These are phyloP conservation scores for Silvanus unidentatus DNA, from an alignment of 2,888 invertebrate species.

Conservation along the genomic window DNA sequence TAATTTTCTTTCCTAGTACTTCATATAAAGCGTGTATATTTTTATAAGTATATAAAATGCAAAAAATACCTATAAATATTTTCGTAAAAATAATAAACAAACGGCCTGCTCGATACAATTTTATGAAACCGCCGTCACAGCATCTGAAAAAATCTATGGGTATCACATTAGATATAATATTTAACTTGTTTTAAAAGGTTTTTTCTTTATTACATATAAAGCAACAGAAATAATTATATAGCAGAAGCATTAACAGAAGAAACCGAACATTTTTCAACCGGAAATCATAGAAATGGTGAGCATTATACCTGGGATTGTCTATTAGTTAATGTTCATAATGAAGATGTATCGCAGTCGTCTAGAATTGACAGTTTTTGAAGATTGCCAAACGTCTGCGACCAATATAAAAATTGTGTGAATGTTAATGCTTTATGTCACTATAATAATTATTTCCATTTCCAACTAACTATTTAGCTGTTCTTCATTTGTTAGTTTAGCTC, in stretches of 20 bases:
- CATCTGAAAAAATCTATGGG: conserved; percentile 27
- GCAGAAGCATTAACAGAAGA: conserved; percentile 27
- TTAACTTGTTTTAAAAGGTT: conserved; percentile 23
- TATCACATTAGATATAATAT: conserved; percentile 42
- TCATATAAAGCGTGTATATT: conserved; percentile 17
- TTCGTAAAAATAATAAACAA: conserved; percentile 13
- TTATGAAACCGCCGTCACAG: conserved; percentile 15
- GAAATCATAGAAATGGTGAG: too few species aligned
- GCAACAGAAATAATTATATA: conserved; percentile 40
- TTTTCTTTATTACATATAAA: conserved; percentile 36
- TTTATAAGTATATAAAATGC: conserved; percentile 15
- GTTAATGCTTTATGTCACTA: too few species aligned
- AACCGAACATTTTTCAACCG: too few species aligned
- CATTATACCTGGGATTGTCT: background rate
- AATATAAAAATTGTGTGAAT: too few species aligned
- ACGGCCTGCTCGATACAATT: conserved; percentile 14
- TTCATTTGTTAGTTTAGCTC: too few species aligned
- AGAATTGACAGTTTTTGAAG: too few species aligned
- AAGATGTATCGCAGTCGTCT: too few species aligned
- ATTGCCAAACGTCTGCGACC: too few species aligned
- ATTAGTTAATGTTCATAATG: too few species aligned
- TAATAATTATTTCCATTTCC: too few species aligned
- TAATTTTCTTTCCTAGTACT: background rate
- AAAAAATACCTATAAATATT: background rate
- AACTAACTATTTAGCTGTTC: too few species aligned